Conservation (phyloP, 1,140 invertebrate species). For the Bombyx mori region ASM3026992v2 NC_085111.1:15106501-15107000, state of each 20-base stretch:
- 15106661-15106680: slow-evolving; percentile 38
- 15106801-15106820: slow-evolving; percentile 3
- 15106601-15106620: not conserved
- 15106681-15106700: slow-evolving; percentile 45
- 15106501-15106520: too few species aligned
- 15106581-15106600: too few species aligned
- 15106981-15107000: too few species aligned
- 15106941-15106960: too few species aligned
- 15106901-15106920: too few species aligned
- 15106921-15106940: too few species aligned
- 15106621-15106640: slow-evolving; percentile 4
- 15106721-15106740: slow-evolving; percentile 90
- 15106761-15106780: slow-evolving; percentile 96
- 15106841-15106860: not conserved
- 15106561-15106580: too few species aligned
- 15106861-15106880: too few species aligned
- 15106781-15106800: slow-evolving; percentile 72
- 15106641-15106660: slow-evolving; percentile 21
- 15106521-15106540: too few species aligned
- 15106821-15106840: not conserved
- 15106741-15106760: slow-evolving; percentile 94
- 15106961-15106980: too few species aligned
- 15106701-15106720: slow-evolving; percentile 82
- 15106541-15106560: too few species aligned
- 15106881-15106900: too few species aligned